These are phyloP conservation scores for Limnephilus rhombicus DNA, from an alignment of 2,888 invertebrate genomes.

Conservation along the genomic window DNA sequence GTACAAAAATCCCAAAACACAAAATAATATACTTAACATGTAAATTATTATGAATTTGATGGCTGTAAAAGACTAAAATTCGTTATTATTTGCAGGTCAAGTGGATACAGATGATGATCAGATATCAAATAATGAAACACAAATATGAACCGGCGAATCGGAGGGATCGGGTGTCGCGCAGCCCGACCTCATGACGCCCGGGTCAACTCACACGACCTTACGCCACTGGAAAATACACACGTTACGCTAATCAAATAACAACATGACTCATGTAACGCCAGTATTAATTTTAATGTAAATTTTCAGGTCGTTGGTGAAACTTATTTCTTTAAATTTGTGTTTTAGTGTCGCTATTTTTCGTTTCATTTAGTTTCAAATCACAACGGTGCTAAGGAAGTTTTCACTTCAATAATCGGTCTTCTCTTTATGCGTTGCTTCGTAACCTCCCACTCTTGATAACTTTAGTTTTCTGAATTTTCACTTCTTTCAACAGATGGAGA, in stretches of 20 bases:
- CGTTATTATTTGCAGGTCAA: constrained; percentile 13
- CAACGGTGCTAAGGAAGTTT: too few species aligned
- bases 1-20: too few species aligned
- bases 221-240: neutral
- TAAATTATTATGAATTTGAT: too few species aligned
- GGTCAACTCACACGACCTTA: neutral
- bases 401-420: too few species aligned
- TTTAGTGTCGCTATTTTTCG: too few species aligned
- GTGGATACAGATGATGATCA: constrained; percentile 36
- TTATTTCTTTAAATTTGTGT: neutral
- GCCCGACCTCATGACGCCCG: constrained; percentile 2
- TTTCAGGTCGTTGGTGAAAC: neutral
- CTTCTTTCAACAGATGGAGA: too few species aligned
- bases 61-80: neutral
- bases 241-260: neutral
- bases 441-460: too few species aligned
- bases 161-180: neutral
- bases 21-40: too few species aligned
- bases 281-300: neutral
- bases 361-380: too few species aligned
- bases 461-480: too few species aligned
- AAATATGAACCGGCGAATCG: constrained; percentile 22
- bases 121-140: constrained; percentile 40
- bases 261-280: neutral
- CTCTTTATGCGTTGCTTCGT: too few species aligned